Conservation (phyloP, 2,113 vertebrate genomes). For the Dinomys branickii region DNA sequence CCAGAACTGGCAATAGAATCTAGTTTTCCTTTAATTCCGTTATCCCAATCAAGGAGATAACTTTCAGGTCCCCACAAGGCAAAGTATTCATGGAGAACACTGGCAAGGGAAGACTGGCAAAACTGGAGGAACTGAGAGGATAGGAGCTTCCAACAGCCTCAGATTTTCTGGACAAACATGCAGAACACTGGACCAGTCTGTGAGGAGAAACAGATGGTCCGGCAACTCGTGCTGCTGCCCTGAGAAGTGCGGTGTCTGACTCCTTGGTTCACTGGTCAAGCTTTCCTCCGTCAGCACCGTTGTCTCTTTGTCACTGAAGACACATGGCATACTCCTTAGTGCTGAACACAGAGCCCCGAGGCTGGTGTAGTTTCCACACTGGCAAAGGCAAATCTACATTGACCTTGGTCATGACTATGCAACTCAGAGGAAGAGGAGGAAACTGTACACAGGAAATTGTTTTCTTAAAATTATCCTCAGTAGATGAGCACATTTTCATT, state of each 20-base stretch:
- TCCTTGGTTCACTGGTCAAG: neutral
- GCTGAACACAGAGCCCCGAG: neutral
- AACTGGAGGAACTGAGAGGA: constrained; percentile 29
- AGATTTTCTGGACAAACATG: constrained; percentile 37
- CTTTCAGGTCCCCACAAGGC: constrained; percentile 75
- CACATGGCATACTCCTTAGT: neutral
- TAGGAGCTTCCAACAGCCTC: constrained; percentile 50
- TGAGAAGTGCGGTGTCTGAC: neutral
- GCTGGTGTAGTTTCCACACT: neutral
- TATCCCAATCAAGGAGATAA: constrained; percentile 83
- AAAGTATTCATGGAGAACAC: constrained; percentile 73
- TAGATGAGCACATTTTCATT: neutral
- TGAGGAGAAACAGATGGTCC: constrained; percentile 11
- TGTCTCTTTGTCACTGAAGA: constrained; percentile 2
- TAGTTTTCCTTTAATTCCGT: constrained; percentile 85
- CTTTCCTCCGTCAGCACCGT: neutral
- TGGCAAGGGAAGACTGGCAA: constrained; percentile 28
- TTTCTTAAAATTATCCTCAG: neutral
- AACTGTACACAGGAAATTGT: neutral
- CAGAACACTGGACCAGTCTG: constrained; percentile 26
- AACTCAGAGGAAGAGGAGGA: neutral
- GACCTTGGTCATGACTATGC: neutral
- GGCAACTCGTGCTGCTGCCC: neutral
- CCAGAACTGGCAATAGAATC: constrained; percentile 78
- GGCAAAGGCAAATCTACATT: neutral